These are phyloP conservation scores for Microctenopoma steveboyesi DNA, from an alignment of 2,797 vertebrate species.

Conservation along the genomic window DNA sequence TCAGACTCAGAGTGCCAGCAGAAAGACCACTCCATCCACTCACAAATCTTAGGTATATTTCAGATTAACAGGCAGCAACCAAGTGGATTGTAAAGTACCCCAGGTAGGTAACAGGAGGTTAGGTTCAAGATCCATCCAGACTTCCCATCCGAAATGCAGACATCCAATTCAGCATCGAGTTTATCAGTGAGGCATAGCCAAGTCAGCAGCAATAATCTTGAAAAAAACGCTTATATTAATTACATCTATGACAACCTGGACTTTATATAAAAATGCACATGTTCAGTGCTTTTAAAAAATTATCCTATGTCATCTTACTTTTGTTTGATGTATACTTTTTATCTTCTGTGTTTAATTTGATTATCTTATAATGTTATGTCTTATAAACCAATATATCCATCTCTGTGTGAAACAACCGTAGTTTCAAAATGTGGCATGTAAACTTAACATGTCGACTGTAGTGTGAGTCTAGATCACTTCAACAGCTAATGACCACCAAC, in stretches of 20 bases:
- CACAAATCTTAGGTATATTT: conserved; percentile 41
- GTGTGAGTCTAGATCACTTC: conserved; percentile 26
- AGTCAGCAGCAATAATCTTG: conserved; percentile 52
- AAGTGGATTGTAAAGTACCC: conserved; percentile 32
- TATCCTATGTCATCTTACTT: no score
- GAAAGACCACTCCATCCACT: conserved; percentile 46
- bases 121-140: conserved; percentile 41
- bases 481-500: conserved; percentile 37
- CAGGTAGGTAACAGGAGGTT: conserved; percentile 32
- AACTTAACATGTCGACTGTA: neutral
- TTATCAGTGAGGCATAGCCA: conserved; percentile 47
- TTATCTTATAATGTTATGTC: no score
- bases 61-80: conserved; percentile 21
- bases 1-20: conserved; percentile 28
- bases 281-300: no score
- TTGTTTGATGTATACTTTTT: no score
- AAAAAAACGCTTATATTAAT: conserved; percentile 43
- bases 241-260: conserved; percentile 42
- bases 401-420: no score
- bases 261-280: conserved; percentile 15
- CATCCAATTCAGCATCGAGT: conserved; percentile 52
- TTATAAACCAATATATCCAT: no score
- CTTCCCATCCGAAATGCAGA: conserved; percentile 49
- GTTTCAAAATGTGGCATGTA: no score
- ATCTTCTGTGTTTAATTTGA: no score